These are phyloP conservation scores for Acheta domesticus DNA, from an alignment of 2,888 invertebrate genomes.

Conservation along the genomic window DNA sequence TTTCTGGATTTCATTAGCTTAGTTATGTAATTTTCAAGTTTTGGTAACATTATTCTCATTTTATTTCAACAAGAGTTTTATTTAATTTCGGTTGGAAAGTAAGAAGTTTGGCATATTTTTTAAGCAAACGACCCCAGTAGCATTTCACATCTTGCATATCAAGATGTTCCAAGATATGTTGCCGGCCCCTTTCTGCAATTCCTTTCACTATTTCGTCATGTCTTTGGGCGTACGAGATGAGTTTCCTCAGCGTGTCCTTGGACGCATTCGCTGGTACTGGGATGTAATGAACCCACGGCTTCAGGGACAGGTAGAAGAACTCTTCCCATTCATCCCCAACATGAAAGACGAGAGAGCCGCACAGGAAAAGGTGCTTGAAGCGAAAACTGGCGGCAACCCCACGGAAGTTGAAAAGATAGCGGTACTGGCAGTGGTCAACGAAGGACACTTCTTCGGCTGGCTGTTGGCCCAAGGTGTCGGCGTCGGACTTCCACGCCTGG, in stretches of 20 bases:
- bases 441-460: slow-evolving; percentile 85
- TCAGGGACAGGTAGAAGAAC: slow-evolving; percentile 86
- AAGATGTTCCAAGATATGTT: slow-evolving; percentile 80
- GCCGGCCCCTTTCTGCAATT: slow-evolving; percentile 78
- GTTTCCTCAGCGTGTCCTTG: slow-evolving; percentile 65
- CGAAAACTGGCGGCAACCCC: slow-evolving; percentile 97
- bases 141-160: slow-evolving; percentile 77
- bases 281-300: slow-evolving; percentile 94
- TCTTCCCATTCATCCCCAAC: slow-evolving; percentile 93
- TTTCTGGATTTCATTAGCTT: too few relatives aligned
- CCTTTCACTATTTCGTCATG: slow-evolving; percentile 70
- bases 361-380: slow-evolving; percentile 91
- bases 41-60: not conserved
- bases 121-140: slow-evolving; percentile 80
- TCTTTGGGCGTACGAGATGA: slow-evolving; percentile 70
- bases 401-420: slow-evolving; percentile 92
- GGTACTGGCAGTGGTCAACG: slow-evolving; percentile 88
- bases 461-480: slow-evolving; percentile 77
- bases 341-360: slow-evolving; percentile 89
- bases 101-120: slow-evolving; percentile 68
- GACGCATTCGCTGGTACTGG: slow-evolving; percentile 70
- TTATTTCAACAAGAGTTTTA: slow-evolving; percentile 52
- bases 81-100: slow-evolving; percentile 63
- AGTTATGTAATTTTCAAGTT: too few relatives aligned
- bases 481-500: slow-evolving; percentile 95